Conservation (phyloP, 2,888 invertebrate species). For the Amphipoea lucens region DNA sequence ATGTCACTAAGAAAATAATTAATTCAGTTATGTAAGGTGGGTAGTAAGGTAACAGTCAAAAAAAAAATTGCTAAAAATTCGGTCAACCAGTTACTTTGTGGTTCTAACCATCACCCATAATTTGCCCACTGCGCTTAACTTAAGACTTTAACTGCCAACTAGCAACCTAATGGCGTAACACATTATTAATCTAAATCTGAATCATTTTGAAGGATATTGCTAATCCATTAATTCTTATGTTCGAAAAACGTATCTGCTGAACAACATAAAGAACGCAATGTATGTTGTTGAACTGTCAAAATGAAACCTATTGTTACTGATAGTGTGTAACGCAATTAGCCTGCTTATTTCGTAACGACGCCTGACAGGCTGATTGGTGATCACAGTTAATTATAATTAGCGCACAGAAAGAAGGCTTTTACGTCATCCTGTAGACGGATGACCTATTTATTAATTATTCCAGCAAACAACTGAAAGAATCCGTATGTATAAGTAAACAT, state of each 20-base stretch:
- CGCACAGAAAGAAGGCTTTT: background rate
- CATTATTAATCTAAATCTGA: no score
- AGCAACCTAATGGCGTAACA: no score
- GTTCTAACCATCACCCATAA: background rate
- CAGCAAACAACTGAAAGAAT: background rate
- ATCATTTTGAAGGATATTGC: no score
- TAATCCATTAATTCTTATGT: no score
- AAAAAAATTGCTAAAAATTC: background rate
- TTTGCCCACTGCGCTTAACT: background rate
- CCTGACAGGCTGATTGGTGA: background rate
- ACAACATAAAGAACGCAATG: no score
- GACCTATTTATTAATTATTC: constrained; percentile 35
- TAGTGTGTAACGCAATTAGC: no score
- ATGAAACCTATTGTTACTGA: no score
- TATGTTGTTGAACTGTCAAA: no score
- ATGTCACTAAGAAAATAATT: background rate
- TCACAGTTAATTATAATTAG: constrained; percentile 18
- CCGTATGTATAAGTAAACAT: constrained; percentile 14
- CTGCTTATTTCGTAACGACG: background rate
- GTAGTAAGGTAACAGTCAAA: background rate
- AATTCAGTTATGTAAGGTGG: background rate
- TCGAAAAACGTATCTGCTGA: no score
- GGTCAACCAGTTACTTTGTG: background rate
- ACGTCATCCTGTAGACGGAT: background rate
- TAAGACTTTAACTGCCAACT: background rate